phyloP scores from a whole-genome alignment of 2,888 invertebrate genomes.

The Gymnosoma rotundatum region DNA sequence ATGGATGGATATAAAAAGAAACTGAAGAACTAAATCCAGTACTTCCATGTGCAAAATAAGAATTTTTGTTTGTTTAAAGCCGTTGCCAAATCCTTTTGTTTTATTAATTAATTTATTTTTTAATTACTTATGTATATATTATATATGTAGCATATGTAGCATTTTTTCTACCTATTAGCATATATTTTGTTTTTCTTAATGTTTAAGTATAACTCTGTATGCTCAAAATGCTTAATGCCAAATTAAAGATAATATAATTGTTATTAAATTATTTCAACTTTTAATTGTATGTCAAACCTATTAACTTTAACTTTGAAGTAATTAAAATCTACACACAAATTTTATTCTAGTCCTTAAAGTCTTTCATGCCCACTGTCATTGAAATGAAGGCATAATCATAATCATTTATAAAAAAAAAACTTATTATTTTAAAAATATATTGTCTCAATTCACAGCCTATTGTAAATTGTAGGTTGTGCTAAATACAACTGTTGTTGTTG shows the following conservation, averaged over 20 bases:
- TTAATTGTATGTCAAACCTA: constrained; percentile 18
- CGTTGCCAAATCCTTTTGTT: constrained; percentile 62
- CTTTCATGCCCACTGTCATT: background rate
- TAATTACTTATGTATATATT: background rate
- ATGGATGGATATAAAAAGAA: constrained; percentile 7
- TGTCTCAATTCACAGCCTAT: too few relatives aligned
- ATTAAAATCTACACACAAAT: constrained; percentile 6
- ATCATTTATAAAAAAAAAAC: too few relatives aligned
- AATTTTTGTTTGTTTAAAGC: constrained; percentile 29
- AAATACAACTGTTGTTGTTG: too few relatives aligned
- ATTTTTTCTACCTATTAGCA: constrained; percentile 37
- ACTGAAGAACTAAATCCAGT: constrained; percentile 57
- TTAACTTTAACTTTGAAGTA: constrained; percentile 10
- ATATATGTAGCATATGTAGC: constrained; percentile 13
- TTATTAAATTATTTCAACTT: constrained; percentile 5
- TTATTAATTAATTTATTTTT: constrained; percentile 1
- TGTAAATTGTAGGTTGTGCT: too few relatives aligned
- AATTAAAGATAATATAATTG: constrained; percentile 21
- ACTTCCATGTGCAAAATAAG: constrained; percentile 69
- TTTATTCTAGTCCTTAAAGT: constrained; percentile 38
- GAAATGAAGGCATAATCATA: too few relatives aligned
- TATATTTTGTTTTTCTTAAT: constrained; percentile 22
- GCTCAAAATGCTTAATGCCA: constrained; percentile 71
- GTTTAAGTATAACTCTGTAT: constrained; percentile 57
- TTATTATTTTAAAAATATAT: too few relatives aligned